Evolutionary conservation across 2,113 vertebrate species (phyloP).

Genomic region (Crypturellus undulatus): DNA sequence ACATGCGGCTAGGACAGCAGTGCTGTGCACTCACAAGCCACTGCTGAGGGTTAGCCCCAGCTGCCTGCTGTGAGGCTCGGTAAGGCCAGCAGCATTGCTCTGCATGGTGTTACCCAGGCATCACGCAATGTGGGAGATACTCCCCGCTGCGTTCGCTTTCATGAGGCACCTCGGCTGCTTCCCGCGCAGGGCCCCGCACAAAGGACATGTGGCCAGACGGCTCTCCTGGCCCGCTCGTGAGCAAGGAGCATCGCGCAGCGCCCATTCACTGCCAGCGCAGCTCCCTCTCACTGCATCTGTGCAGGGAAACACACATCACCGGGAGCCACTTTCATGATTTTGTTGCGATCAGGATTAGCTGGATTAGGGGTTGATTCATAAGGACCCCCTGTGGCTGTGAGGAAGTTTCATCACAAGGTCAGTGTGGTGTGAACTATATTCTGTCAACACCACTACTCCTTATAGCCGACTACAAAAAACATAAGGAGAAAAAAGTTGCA

Average conservation of each 20-base stretch:
- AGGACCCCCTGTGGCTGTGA: constrained; percentile 83
- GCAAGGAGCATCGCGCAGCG: constrained; percentile 7
- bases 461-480: constrained; percentile 48
- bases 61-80: too few species aligned
- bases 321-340: constrained; percentile 84
- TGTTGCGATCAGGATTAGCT: constrained; percentile 86
- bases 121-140: too few species aligned
- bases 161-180: too few species aligned
- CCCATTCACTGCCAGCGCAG: constrained; percentile 28
- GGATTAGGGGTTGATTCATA: constrained; percentile 84
- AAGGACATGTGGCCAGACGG: too few species aligned
- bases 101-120: too few species aligned
- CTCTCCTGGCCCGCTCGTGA: too few species aligned
- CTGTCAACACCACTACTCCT: constrained; percentile 79
- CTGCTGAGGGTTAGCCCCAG: too few species aligned
- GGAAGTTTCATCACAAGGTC: constrained; percentile 87
- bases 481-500: constrained; percentile 4
- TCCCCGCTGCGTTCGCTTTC: too few species aligned
- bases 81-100: too few species aligned
- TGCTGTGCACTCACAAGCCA: too few species aligned
- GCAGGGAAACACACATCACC: constrained; percentile 72
- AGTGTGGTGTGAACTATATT: constrained; percentile 81
- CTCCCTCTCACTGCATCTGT: constrained; percentile 66
- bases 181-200: too few species aligned
- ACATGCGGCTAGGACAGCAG: too few species aligned